Percentiles rank a stretch among this genome's conserved stretches.
phyloP scores from a whole-genome alignment of 2,113 vertebrate species.

The Apeltes quadracus region DNA sequence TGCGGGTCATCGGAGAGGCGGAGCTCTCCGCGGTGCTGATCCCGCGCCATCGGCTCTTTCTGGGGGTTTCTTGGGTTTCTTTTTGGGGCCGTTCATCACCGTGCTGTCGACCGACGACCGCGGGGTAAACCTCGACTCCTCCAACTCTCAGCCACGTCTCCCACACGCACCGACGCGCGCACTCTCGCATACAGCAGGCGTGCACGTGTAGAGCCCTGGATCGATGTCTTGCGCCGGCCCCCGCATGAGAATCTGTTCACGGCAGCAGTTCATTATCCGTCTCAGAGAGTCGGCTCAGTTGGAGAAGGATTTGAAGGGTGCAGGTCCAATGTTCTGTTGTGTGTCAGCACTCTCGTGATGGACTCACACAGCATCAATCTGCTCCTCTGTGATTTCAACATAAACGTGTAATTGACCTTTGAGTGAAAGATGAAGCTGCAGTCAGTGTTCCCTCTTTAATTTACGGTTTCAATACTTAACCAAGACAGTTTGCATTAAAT shows the following conservation, averaged over 20 bases:
- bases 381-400: conserved; percentile 30
- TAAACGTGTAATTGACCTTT: conserved; percentile 33
- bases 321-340: neutral
- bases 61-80: conserved; percentile 12
- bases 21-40: conserved; percentile 76
- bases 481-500: conserved; percentile 3
- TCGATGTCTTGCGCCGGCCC: conserved; percentile 28
- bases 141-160: conserved; percentile 12
- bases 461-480: neutral
- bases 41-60: conserved; percentile 29
- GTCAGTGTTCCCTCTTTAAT: neutral
- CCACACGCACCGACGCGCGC: neutral
- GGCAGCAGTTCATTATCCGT: conserved; percentile 20
- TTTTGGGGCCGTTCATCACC: conserved; percentile 37
- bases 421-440: conserved; percentile 16
- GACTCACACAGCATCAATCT: neutral
- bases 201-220: conserved; percentile 13
- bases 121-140: conserved; percentile 20
- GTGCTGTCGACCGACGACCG: conserved; percentile 19
- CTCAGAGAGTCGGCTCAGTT: too few relatives aligned
- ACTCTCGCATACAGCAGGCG: neutral
- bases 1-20: too few relatives aligned
- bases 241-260: conserved; percentile 41
- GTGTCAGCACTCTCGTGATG: conserved; percentile 4
- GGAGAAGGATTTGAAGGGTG: conserved; percentile 6